These are phyloP conservation scores for Panagrolaimus sp. DNA, from an alignment of 1,140 invertebrate species.

Conservation along the genomic window DNA sequence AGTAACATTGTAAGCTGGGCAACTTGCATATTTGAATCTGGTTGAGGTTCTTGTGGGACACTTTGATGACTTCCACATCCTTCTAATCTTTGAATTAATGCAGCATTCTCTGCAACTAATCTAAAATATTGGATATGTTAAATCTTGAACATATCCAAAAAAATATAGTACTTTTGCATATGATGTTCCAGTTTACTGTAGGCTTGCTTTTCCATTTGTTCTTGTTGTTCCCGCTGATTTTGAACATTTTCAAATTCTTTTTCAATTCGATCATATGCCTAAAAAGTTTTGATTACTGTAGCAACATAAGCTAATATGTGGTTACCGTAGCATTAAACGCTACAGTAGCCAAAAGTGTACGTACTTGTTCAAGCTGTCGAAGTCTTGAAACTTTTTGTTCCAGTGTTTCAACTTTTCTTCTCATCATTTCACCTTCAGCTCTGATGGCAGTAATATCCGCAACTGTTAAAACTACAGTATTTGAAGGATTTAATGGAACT, in stretches of 20 bases:
- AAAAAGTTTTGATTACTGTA: no score
- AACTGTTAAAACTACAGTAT: background rate
- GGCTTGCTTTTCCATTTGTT: constrained; percentile 75
- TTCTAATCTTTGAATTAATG: constrained; percentile 1
- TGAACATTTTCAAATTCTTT: constrained; percentile 78
- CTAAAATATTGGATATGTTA: background rate
- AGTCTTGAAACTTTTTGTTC: background rate
- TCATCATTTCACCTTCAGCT: background rate
- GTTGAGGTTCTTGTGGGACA: constrained; percentile 33
- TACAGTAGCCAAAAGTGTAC: no score
- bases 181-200: constrained; percentile 75
- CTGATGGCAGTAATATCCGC: background rate
- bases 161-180: constrained; percentile 65
- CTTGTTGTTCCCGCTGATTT: constrained; percentile 75
- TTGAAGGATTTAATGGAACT: background rate
- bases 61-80: background rate
- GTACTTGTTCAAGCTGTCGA: constrained; percentile 16
- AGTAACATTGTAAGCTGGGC: constrained; percentile 75
- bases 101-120: background rate
- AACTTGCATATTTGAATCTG: constrained; percentile 65
- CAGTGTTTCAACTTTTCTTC: background rate
- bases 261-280: constrained; percentile 64
- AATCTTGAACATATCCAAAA: constrained; percentile 61
- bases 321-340: no score
- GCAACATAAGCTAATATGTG: no score